Evolutionary conservation across 2,113 vertebrate species (phyloP).

Genomic region (Heliornis fulica): DNA sequence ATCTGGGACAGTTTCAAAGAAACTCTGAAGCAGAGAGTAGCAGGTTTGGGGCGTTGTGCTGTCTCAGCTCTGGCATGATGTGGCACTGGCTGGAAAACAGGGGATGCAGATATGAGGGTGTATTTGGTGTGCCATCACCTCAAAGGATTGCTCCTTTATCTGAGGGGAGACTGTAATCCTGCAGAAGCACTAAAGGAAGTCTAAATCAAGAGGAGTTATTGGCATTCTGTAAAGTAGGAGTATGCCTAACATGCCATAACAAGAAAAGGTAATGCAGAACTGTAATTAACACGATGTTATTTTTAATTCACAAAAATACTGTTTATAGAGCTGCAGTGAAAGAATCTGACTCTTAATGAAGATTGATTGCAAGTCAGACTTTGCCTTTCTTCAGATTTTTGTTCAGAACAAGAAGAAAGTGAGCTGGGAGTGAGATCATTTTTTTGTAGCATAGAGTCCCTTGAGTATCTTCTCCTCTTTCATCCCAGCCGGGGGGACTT

Average conservation of each 20-base stretch:
- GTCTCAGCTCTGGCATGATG: conserved; percentile 22
- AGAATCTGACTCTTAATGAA: conserved; percentile 52
- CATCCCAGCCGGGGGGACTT: neutral
- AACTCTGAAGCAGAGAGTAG: neutral
- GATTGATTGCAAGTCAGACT: conserved; percentile 52
- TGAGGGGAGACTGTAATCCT: conserved; percentile 1
- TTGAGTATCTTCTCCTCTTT: neutral
- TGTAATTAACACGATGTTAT: conserved; percentile 60
- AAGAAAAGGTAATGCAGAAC: conserved; percentile 63
- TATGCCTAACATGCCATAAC: conserved; percentile 60
- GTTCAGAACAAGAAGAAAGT: neutral
- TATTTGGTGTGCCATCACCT: conserved; percentile 41
- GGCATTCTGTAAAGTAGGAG: conserved; percentile 52
- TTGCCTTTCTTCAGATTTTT: conserved; percentile 9
- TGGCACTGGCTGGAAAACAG: conserved; percentile 9
- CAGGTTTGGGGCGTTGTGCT: neutral
- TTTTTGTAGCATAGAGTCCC: neutral
- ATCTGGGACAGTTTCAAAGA: neutral
- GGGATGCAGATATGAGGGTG: conserved; percentile 9
- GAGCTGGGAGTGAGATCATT: neutral
- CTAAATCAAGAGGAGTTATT: conserved; percentile 56
- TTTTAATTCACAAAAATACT: conserved; percentile 65
- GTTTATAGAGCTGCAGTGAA: conserved; percentile 44
- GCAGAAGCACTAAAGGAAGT: neutral
- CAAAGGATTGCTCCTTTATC: conserved; percentile 11